Conservation (phyloP, 2,888 invertebrate species). For the Mythimna vitellina region DNA sequence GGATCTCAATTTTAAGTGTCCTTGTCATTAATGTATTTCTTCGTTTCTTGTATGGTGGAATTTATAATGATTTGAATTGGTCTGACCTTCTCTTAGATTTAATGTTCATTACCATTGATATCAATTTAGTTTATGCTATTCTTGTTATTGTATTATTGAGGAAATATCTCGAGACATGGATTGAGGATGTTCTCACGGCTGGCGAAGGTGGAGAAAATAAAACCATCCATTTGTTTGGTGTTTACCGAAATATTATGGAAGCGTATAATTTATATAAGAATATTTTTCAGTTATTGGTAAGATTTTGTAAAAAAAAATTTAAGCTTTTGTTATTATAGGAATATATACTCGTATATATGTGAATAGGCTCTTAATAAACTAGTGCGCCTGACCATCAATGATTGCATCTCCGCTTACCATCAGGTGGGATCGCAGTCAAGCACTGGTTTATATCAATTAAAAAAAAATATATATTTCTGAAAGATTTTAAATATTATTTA, state of each 20-base stretch:
- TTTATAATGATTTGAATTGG: neutral
- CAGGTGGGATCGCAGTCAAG: too few relatives aligned
- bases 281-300: slow-evolving; percentile 45
- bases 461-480: too few relatives aligned
- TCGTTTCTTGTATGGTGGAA: neutral
- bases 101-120: slow-evolving; percentile 32
- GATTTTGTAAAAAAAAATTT: neutral
- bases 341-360: too few relatives aligned
- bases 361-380: too few relatives aligned
- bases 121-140: slow-evolving; percentile 34
- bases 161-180: slow-evolving; percentile 35
- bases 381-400: too few relatives aligned
- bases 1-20: slow-evolving; percentile 26
- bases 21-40: slow-evolving; percentile 15
- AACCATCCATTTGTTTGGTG: neutral
- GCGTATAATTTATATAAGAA: slow-evolving; percentile 31
- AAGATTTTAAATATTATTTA: neutral
- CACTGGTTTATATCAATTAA: too few relatives aligned
- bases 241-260: slow-evolving; percentile 39
- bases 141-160: slow-evolving; percentile 39
- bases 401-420: too few relatives aligned
- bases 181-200: neutral
- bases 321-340: too few relatives aligned
- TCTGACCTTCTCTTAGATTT: slow-evolving; percentile 18
- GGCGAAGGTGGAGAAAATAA: neutral